Conservation (phyloP, 2,797 vertebrate species). For the Esox masquinongy region DNA sequence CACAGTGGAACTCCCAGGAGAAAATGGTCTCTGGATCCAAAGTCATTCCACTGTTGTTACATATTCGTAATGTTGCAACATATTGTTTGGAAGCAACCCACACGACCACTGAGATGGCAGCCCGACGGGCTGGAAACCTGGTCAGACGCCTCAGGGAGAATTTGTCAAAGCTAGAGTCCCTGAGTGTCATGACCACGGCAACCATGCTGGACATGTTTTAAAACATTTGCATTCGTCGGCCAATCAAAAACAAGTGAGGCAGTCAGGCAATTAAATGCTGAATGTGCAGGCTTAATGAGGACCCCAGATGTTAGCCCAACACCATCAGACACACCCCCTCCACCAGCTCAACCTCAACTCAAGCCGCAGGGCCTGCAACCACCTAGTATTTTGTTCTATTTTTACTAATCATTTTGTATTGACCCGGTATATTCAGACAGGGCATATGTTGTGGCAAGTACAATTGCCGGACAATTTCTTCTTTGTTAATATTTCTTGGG, state of each 20-base stretch:
- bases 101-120: neutral
- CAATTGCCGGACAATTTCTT: too few species aligned
- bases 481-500: too few species aligned
- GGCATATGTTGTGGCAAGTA: too few species aligned
- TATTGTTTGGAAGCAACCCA: neutral
- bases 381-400: neutral
- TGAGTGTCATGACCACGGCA: neutral
- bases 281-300: neutral
- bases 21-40: slow-evolving; percentile 22
- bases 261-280: too few species aligned
- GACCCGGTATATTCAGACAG: too few species aligned
- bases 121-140: neutral
- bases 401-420: neutral
- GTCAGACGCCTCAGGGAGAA: neutral
- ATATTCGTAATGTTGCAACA: slow-evolving; percentile 4
- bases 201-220: too few species aligned
- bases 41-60: too few species aligned
- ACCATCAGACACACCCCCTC: too few species aligned
- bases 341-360: neutral
- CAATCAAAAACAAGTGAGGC: neutral
- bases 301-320: neutral
- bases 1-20: slow-evolving; percentile 16
- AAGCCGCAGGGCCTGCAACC: too few species aligned
- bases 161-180: neutral
- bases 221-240: neutral